Evolutionary conservation across 2,888 invertebrate species (phyloP).

Genomic region (Asteroscopus sphinx): DNA sequence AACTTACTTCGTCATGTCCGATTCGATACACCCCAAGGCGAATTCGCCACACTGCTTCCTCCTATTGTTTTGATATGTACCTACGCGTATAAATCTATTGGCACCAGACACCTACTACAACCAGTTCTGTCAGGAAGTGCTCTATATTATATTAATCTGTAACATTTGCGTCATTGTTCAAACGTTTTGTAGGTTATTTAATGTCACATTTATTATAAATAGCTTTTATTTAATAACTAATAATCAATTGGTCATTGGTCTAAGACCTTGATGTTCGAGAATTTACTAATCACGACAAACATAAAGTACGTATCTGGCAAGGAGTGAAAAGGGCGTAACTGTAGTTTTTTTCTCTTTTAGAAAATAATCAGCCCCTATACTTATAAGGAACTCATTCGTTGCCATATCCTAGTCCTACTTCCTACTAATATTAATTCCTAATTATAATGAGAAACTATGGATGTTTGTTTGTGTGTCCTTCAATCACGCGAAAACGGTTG

Average conservation of each 20-base stretch:
- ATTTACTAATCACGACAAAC: not conserved
- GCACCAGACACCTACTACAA: constrained; percentile 46
- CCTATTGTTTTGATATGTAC: constrained; percentile 49
- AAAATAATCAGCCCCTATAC: too few relatives aligned
- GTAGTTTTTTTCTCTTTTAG: too few relatives aligned
- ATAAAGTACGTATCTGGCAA: not conserved
- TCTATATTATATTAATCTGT: constrained; percentile 56
- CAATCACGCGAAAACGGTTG: too few relatives aligned
- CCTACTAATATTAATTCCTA: too few relatives aligned
- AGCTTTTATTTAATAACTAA: constrained; percentile 22
- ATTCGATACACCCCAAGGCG: constrained; percentile 51
- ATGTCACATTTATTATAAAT: constrained; percentile 43
- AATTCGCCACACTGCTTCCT: constrained; percentile 53
- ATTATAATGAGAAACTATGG: too few relatives aligned
- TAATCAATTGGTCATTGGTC: constrained; percentile 19
- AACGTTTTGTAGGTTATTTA: constrained; percentile 47
- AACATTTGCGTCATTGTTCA: constrained; percentile 50
- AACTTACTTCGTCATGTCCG: constrained; percentile 21
- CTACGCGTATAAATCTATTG: constrained; percentile 30
- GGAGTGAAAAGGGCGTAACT: too few relatives aligned
- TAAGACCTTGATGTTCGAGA: not conserved
- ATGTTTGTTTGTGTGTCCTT: too few relatives aligned
- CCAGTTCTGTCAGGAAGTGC: constrained; percentile 63
- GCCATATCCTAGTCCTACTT: too few relatives aligned
- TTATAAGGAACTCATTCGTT: too few relatives aligned